phyloP scores from a whole-genome alignment of 2,797 vertebrate species.

The Neostethus bicornis region DNA sequence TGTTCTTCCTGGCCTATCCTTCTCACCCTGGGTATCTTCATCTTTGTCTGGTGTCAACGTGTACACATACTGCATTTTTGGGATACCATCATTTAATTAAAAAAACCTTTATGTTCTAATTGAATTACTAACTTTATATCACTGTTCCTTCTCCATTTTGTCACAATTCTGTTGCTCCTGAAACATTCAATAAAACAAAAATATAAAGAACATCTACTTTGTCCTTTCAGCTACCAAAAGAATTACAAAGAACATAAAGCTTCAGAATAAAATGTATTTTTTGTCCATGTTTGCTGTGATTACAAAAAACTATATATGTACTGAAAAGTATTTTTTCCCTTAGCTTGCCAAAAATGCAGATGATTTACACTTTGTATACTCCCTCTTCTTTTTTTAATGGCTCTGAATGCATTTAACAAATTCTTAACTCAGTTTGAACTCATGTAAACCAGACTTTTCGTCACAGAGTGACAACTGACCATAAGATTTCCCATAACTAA shows the following conservation, averaged over 20 bases:
- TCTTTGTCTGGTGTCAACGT: constrained; percentile 31
- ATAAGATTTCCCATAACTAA: constrained; percentile 5
- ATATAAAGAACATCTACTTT: not conserved
- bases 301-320: too few species aligned
- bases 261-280: not conserved
- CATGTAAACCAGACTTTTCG: not conserved
- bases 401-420: constrained; percentile 1
- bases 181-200: constrained; percentile 2
- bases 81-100: constrained; percentile 43
- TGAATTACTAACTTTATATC: constrained; percentile 13
- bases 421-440: not conserved
- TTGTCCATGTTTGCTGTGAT: not conserved
- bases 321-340: not conserved
- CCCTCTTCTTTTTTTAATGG: not conserved
- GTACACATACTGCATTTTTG: constrained; percentile 38
- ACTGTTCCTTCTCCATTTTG: constrained; percentile 2
- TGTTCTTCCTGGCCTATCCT: constrained; percentile 9
- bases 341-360: not conserved
- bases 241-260: not conserved
- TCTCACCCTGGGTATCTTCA: constrained; percentile 20
- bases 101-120: constrained; percentile 29
- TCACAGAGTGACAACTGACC: constrained; percentile 10
- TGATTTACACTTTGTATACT: not conserved
- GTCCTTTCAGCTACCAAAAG: not conserved
- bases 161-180: constrained; percentile 2